These are phyloP conservation scores for Pristionchus arcanus DNA, from an alignment of 2,888 invertebrate species.

Conservation along the genomic window DNA sequence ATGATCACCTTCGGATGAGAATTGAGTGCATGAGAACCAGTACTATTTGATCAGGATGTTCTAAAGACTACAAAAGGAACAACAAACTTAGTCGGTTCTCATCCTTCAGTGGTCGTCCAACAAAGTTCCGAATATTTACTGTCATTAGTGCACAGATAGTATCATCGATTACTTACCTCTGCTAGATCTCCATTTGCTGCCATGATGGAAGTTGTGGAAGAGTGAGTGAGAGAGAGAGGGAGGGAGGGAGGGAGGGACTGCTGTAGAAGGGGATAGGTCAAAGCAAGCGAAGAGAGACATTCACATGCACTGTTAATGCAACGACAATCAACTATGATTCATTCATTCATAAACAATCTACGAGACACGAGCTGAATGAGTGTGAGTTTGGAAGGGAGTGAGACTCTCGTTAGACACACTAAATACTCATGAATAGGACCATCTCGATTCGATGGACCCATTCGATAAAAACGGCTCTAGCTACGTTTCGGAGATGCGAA, in stretches of 20 bases:
- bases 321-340: not conserved
- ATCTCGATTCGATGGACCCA: not conserved
- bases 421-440: not conserved
- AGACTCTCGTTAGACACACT: not conserved
- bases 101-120: no score
- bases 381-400: not conserved
- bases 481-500: not conserved
- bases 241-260: not conserved
- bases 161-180: not conserved
- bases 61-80: no score
- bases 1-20: no score
- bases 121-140: not conserved
- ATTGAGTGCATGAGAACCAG: no score
- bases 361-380: not conserved
- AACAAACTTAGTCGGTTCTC: no score
- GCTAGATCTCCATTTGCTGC: not conserved
- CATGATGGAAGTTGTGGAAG: not conserved
- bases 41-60: no score
- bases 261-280: not conserved
- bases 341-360: no score
- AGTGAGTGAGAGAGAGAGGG: not conserved
- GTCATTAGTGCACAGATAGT: not conserved
- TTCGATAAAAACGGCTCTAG: not conserved
- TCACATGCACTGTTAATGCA: not conserved
- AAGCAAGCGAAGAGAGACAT: slow-evolving; percentile 4